These are phyloP conservation scores for Adineta ricciae DNA, from an alignment of 2,888 invertebrate species.

Conservation along the genomic window DNA sequence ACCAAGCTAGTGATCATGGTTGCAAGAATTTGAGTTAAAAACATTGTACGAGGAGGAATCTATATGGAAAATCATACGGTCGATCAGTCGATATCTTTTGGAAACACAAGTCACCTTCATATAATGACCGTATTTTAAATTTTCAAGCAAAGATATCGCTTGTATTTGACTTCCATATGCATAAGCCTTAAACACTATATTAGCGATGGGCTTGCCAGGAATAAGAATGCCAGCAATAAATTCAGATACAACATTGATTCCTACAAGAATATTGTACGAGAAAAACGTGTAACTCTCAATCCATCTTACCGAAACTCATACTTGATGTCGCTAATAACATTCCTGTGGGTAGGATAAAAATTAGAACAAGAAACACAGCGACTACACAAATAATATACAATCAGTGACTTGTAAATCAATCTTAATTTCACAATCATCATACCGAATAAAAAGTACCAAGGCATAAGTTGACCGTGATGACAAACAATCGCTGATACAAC, in stretches of 20 bases:
- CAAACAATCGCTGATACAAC: background rate
- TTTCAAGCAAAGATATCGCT: background rate
- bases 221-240: background rate
- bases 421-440: background rate
- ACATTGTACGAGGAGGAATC: background rate
- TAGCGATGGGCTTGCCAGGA: background rate
- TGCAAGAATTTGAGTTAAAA: background rate
- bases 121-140: background rate
- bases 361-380: background rate
- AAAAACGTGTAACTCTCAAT: too few species aligned
- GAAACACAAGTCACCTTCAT: background rate
- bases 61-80: background rate
- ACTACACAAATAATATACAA: background rate
- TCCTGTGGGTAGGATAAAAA: background rate
- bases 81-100: background rate
- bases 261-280: background rate
- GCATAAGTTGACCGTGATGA: background rate
- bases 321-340: background rate
- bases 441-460: background rate
- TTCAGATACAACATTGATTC: background rate
- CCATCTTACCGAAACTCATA: background rate
- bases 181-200: background rate
- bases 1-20: background rate
- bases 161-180: background rate
- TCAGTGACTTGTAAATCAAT: background rate